Evolutionary conservation across 2,888 invertebrate genomes (phyloP).

Genomic region (Tenthredo mesomela): DNA sequence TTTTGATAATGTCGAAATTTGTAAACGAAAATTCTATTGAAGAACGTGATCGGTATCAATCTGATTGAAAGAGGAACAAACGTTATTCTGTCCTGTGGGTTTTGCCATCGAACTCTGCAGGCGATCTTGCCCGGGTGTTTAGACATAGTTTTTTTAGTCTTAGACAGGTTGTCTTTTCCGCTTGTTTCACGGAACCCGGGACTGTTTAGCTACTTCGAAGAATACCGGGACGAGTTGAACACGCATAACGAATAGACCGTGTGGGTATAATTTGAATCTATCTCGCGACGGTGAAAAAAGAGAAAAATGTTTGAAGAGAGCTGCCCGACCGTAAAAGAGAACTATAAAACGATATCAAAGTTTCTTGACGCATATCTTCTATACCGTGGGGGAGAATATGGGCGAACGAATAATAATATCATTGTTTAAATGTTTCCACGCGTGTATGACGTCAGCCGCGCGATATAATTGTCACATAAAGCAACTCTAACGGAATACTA

Average conservation of each 20-base stretch:
- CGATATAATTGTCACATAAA: constrained; percentile 45
- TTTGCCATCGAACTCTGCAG: constrained; percentile 1
- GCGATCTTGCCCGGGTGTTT: constrained; percentile 23
- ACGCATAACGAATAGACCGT: constrained; percentile 9
- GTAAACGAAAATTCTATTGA: constrained; percentile 4
- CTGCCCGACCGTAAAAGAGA: constrained; percentile 20
- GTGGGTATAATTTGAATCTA: constrained; percentile 38
- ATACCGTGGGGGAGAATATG: background rate
- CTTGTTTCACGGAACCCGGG: constrained; percentile 30
- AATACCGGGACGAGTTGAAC: constrained; percentile 20
- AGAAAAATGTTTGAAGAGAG: constrained; percentile 11
- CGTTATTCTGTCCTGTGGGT: background rate
- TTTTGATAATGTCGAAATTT: background rate
- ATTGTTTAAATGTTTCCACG: constrained; percentile 30
- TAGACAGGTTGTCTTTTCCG: constrained; percentile 28
- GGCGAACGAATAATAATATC: constrained; percentile 19
- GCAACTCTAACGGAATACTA: constrained; percentile 3
- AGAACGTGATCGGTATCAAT: background rate
- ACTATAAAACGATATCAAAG: constrained; percentile 46
- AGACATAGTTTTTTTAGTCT: constrained; percentile 22
- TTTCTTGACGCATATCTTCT: background rate
- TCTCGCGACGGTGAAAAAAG: constrained; percentile 10
- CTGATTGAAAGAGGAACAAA: background rate
- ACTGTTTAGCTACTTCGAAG: constrained; percentile 42
- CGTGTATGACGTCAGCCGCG: background rate